A percentile compares a stretch with the other conserved stretches of the same genome.
These are phyloP conservation scores for Taxidea taxus DNA, from an alignment of 2,113 vertebrate genomes.

Conservation along the genomic window DNA sequence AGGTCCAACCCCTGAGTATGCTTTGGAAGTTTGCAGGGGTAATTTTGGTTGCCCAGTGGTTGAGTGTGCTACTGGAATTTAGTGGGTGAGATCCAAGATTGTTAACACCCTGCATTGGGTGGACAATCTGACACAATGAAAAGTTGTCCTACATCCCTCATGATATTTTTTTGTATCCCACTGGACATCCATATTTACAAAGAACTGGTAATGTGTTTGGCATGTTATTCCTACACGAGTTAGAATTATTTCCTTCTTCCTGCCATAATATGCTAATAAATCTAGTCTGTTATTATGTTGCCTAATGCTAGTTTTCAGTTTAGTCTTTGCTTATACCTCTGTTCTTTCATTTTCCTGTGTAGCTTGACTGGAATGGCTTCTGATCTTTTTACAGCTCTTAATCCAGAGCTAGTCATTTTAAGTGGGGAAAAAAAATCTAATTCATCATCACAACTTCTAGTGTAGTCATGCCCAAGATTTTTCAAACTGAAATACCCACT, in stretches of 20 bases:
- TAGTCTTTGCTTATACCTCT: not conserved
- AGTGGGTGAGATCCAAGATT: not conserved
- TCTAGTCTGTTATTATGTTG: not conserved
- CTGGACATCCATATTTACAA: not conserved
- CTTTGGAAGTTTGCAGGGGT: not conserved
- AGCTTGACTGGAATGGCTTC: not conserved
- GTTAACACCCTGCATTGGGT: not conserved
- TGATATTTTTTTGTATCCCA: not conserved
- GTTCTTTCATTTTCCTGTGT: conserved; percentile 33
- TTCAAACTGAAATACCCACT: not conserved
- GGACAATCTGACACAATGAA: not conserved
- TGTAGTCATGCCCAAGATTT: not conserved
- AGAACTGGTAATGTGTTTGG: not conserved
- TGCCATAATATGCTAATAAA: not conserved
- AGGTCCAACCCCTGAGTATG: not conserved
- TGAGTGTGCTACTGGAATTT: not conserved
- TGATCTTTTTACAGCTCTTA: conserved; percentile 28
- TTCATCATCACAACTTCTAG: not conserved
- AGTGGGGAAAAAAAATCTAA: not conserved
- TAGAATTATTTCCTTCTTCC: not conserved
- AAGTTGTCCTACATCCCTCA: not conserved
- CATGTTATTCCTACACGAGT: not conserved
- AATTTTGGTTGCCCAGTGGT: not conserved
- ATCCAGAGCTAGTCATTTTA: conserved; percentile 20
- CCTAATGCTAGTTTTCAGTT: not conserved